Base-by-base conservation (phyloP, 2,113 vertebrate species). In the Emydocephalus ijimae region DNA sequence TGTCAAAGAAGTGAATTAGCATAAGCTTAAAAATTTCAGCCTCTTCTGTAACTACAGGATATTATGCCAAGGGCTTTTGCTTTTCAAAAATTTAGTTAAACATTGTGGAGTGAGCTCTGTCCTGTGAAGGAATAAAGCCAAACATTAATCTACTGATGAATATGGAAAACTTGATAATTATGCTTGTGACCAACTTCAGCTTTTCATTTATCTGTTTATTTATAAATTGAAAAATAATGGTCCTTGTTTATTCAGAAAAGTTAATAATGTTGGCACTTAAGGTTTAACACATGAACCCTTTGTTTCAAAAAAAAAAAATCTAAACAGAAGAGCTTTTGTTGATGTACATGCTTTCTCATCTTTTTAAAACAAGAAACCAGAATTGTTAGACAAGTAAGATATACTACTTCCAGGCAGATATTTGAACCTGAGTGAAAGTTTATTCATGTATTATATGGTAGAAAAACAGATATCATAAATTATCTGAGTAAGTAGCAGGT, bases 271-370 rank as follows among this genome's bases (percentile, higher is more conserved):
- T 92, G 89, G 91, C 95, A 92, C 85, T 96, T 96, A 93, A 94
- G 94, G 94, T 94, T 93, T 96, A 95, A 95, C 92, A 94, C 92
- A 11, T 88, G 92, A 93, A 88, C 85, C 89, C 89, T 96, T 93
- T 55, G 0, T 95, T 89, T 93, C 96, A 96, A 94, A 90, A 74
- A 94, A 95, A 74, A 85, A 54, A 14, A 91, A 88, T 57, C n/a
- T 61, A 92, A 96, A 97, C 94, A 94, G 91, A 96, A 94, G 92
- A 87, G 18, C 2, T 95, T 93, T 96, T 97, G 95, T 95, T 97
- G 55, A 0, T 50, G 12, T 26, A 48, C 43, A 57, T 57, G n/a
- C 14, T 43, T 85, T n/a, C 45, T 21, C 55, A 24, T 24, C n/a
- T 18, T 50, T 39, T 59, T 50, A 61, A 57, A 50, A 39, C 14